Evolutionary conservation across 2,113 vertebrate species (phyloP).

Genomic region (Mola mola): DNA sequence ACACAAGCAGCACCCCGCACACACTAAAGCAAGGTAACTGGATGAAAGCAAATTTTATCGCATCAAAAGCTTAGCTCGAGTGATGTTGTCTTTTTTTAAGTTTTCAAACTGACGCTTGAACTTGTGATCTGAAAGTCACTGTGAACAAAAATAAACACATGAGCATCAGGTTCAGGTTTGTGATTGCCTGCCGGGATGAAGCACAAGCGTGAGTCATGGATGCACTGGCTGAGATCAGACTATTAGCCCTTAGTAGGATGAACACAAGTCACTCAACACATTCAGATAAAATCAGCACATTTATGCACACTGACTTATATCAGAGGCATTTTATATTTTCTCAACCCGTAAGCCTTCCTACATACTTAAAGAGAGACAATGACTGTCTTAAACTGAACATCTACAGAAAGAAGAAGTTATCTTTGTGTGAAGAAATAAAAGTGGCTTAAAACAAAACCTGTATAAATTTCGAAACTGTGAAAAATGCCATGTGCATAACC

Average conservation of each 20-base stretch:
- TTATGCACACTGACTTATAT: background rate
- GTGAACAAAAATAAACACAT: slow-evolving; percentile 5
- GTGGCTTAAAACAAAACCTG: background rate
- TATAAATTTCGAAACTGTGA: slow-evolving; percentile 19
- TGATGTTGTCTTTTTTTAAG: no score
- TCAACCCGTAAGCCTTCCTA: slow-evolving; percentile 13
- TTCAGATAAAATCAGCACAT: slow-evolving; percentile 14
- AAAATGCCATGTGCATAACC: slow-evolving; percentile 13
- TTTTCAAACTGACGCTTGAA: slow-evolving; percentile 13
- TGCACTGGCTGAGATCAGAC: slow-evolving; percentile 5
- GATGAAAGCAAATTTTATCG: slow-evolving; percentile 36
- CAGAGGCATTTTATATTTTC: background rate
- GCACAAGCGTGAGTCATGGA: slow-evolving; percentile 22
- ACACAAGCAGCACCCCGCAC: slow-evolving; percentile 4
- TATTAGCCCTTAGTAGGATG: slow-evolving; percentile 34
- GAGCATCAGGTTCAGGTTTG: slow-evolving; percentile 18
- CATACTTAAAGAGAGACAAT: slow-evolving; percentile 14
- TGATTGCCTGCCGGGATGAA: no score
- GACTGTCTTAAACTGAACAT: no score
- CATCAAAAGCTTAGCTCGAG: background rate
- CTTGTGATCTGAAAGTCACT: slow-evolving; percentile 8
- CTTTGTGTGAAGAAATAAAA: background rate
- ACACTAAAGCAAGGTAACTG: slow-evolving; percentile 16
- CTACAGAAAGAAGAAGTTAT: background rate
- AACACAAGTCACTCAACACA: slow-evolving; percentile 26